A percentile compares a stretch with the other conserved stretches of the same genome.
phyloP scores from a whole-genome alignment of 2,888 invertebrate species.

The Polietes domitor region DNA sequence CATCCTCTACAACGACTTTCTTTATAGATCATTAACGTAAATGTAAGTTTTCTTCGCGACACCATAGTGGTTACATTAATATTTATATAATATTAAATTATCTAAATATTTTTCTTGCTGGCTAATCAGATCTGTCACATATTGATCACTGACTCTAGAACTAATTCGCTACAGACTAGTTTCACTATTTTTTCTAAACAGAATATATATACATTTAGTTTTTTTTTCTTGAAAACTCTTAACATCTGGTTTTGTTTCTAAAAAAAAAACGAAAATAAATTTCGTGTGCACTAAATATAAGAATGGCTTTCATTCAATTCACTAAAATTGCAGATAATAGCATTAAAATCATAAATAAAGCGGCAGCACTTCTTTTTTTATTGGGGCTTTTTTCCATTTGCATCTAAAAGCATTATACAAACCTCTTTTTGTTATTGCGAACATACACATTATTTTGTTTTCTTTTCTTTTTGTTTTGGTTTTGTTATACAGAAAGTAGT shows the following conservation, averaged over 20 bases:
- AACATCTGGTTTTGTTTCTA: background rate
- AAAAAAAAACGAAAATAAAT: background rate
- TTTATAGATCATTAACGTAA: too few relatives aligned
- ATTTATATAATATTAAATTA: too few relatives aligned
- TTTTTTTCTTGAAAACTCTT: too few relatives aligned
- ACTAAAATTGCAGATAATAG: background rate
- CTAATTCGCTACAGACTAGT: too few relatives aligned
- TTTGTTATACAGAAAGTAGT: conserved; percentile 28
- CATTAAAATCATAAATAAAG: conserved; percentile 2
- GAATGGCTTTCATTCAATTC: background rate
- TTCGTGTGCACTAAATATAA: conserved; percentile 12
- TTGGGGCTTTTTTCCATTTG: conserved; percentile 6
- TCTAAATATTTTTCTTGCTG: too few relatives aligned
- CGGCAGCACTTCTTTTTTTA: conserved; percentile 4
- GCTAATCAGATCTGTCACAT: too few relatives aligned
- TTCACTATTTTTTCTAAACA: too few relatives aligned
- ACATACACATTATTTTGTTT: conserved; percentile 27
- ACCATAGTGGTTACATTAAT: too few relatives aligned
- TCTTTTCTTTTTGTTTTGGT: conserved; percentile 13
- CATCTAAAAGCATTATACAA: conserved; percentile 59
- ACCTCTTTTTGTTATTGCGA: conserved; percentile 49
- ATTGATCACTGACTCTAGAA: too few relatives aligned
- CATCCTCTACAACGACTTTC: too few relatives aligned
- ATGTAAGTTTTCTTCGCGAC: too few relatives aligned
- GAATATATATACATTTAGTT: too few relatives aligned